These are phyloP conservation scores for Aulostomus chinensis DNA, from an alignment of 2,797 vertebrate genomes.

Conservation along the genomic window DNA sequence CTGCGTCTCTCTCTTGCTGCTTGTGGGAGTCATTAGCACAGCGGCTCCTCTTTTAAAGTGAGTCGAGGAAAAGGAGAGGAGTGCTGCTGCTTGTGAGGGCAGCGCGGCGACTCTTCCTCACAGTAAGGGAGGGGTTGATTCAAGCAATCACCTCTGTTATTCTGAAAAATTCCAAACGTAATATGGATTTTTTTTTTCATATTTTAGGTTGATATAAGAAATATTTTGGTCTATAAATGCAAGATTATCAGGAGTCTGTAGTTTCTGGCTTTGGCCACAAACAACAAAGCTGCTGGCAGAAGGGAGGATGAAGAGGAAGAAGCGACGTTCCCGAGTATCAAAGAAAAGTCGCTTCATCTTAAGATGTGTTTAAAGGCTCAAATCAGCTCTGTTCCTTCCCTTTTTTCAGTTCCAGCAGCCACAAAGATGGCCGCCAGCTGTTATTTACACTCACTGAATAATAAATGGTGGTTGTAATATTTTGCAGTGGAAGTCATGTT, in stretches of 20 bases:
- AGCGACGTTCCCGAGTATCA: no score
- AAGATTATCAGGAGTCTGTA: no score
- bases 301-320: no score
- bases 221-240: no score
- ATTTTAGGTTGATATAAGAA: no score
- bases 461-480: no score
- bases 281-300: no score
- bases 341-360: background rate
- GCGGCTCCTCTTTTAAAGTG: constrained; percentile 39
- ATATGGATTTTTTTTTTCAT: background rate
- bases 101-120: background rate
- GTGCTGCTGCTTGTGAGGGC: constrained; percentile 23
- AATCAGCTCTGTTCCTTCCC: background rate
- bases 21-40: constrained; percentile 51
- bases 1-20: constrained; percentile 33
- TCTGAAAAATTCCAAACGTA: no score
- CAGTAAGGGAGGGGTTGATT: constrained; percentile 8
- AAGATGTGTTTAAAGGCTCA: no score
- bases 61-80: constrained; percentile 28
- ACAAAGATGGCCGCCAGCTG: background rate
- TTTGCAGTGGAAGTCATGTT: background rate
- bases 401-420: background rate
- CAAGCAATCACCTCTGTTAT: no score
- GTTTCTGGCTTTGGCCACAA: no score
- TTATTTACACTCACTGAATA: background rate